Evolutionary conservation across 2,797 vertebrate species (phyloP).

Genomic region (Chanos chanos): DNA sequence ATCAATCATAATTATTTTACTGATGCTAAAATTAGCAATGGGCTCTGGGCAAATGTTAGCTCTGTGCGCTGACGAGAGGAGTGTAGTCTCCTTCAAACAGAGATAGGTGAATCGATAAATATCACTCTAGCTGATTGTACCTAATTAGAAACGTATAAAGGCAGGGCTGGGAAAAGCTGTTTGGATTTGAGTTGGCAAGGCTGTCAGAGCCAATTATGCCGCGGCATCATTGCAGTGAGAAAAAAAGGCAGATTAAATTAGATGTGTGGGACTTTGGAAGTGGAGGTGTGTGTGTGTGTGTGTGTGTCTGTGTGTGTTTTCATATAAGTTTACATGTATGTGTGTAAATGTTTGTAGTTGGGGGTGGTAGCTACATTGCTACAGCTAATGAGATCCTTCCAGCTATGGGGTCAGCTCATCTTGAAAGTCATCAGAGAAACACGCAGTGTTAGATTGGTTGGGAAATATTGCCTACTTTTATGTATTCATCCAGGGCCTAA

Average conservation of each 20-base stretch:
- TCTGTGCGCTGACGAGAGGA: conserved; percentile 30
- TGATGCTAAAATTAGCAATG: conserved; percentile 60
- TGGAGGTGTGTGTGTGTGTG: conserved; percentile 5
- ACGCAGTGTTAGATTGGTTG: too few species aligned
- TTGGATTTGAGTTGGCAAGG: conserved; percentile 63
- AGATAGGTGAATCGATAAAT: conserved; percentile 70
- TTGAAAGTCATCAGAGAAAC: too few species aligned
- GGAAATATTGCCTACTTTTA: too few species aligned
- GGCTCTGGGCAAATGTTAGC: conserved; percentile 31
- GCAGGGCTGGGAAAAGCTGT: conserved; percentile 57
- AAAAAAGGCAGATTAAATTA: conserved; percentile 65
- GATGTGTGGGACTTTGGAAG: conserved; percentile 19
- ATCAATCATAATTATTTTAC: conserved; percentile 73
- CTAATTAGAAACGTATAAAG: conserved; percentile 70
- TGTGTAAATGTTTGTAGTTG: neutral
- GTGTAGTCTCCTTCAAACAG: conserved; percentile 57
- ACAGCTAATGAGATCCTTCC: too few species aligned
- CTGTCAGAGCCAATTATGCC: conserved; percentile 73
- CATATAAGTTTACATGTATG: neutral
- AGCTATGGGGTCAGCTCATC: too few species aligned
- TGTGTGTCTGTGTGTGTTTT: conserved; percentile 6
- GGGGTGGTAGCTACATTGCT: too few species aligned
- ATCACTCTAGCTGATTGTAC: conserved; percentile 71
- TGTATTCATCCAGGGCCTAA: too few species aligned
- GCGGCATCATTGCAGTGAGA: conserved; percentile 59